phyloP scores from a whole-genome alignment of 2,113 vertebrate species.

The Diadophis punctatus region DNA sequence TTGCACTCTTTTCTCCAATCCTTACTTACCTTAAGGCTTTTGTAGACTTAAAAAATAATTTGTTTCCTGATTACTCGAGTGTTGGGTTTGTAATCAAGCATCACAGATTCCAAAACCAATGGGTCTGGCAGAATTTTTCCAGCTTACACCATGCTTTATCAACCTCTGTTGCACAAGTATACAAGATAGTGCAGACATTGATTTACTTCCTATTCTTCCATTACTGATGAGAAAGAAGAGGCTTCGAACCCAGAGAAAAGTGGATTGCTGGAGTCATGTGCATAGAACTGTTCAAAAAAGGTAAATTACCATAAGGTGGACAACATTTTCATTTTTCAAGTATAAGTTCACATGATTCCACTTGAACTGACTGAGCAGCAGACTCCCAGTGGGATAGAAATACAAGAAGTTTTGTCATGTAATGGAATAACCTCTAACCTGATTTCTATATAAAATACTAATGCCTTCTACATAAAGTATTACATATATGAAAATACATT shows the following conservation, averaged over 20 bases:
- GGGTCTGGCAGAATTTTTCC: neutral
- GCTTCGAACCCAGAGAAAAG: slow-evolving; percentile 3
- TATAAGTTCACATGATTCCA: slow-evolving; percentile 24
- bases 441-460: slow-evolving; percentile 15
- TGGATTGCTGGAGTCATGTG: slow-evolving; percentile 23
- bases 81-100: neutral
- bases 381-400: slow-evolving; percentile 13
- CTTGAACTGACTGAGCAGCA: slow-evolving; percentile 30
- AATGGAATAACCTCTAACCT: slow-evolving; percentile 27
- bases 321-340: slow-evolving; percentile 25
- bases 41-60: neutral
- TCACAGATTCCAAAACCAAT: neutral
- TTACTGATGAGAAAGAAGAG: slow-evolving; percentile 14
- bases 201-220: slow-evolving; percentile 23
- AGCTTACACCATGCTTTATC: neutral
- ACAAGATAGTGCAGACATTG: slow-evolving; percentile 1
- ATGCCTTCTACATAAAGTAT: neutral
- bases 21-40: neutral
- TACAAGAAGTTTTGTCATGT: slow-evolving; percentile 3
- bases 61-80: neutral
- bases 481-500: neutral
- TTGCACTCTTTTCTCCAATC: neutral
- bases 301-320: slow-evolving; percentile 20
- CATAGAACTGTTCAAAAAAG: slow-evolving; percentile 12
- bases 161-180: neutral